A percentile compares a stretch with the other conserved stretches of the same genome.
Evolutionary conservation across 2,113 vertebrate genomes (phyloP).

Genomic region (Chaetodon trifascialis): DNA sequence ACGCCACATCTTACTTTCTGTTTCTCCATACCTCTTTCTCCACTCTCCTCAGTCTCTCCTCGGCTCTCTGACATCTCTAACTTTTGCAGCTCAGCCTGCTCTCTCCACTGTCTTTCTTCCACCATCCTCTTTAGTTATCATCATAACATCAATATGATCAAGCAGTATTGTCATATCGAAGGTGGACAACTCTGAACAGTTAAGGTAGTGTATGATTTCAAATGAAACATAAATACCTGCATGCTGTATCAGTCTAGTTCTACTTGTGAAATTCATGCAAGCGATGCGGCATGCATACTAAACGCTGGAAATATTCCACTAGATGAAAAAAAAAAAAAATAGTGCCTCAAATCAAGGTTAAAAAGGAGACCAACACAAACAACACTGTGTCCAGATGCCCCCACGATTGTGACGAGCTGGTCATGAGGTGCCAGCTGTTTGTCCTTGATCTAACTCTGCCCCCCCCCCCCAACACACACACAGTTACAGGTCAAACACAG

Average conservation of each 20-base stretch:
- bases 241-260: background rate
- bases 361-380: conserved; percentile 63
- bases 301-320: conserved; percentile 39
- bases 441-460: conserved; percentile 56
- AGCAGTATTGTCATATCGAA: background rate
- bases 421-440: conserved; percentile 60
- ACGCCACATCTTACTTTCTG: background rate
- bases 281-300: conserved; percentile 15
- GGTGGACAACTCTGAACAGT: background rate
- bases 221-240: background rate
- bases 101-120: background rate
- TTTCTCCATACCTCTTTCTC: conserved; percentile 1
- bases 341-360: conserved; percentile 70
- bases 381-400: conserved; percentile 49
- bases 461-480: background rate
- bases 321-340: background rate
- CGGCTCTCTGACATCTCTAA: background rate
- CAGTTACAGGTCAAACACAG: background rate
- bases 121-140: background rate
- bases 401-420: conserved; percentile 44
- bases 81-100: background rate
- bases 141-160: background rate
- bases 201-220: background rate
- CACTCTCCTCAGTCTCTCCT: background rate
- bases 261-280: background rate